Base-by-base conservation (phyloP, 2,888 invertebrate genomes). In the Zygaena filipendulae region DNA sequence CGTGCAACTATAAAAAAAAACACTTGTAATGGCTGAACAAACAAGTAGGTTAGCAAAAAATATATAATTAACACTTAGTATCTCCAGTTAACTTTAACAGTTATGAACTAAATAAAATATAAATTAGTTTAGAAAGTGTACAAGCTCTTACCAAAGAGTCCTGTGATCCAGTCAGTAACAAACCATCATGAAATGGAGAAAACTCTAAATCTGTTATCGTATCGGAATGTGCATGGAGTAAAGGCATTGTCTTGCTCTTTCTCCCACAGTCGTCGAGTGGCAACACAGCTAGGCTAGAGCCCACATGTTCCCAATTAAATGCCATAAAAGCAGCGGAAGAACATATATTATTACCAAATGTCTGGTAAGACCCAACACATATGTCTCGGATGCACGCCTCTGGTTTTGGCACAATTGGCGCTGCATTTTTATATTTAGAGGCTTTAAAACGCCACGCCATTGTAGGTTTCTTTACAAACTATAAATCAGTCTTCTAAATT, bases 391-490 rank as follows among this genome's bases (percentile, higher is more conserved):
- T 85, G 81, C 91, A 89, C 43, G 91, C 90, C 82, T 97, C 96
- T 35, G 95, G 94, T 64, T 96, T 97, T 20, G 96, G 95, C 54
- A 95, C 90, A 56, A 95, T 95, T 22, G 97, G 95, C 45, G 94
- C 91, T 40, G 97, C 95, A 88, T 97, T 97, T 85, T 97, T 97
- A 77, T 94, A 97, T 75, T 97, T 97, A 39, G 96, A 96, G 62
- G 95, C 94, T 84, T 97, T 96, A 81, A 97, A 97, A 75, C 95
- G 85, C 92, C 93, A 93, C 72, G 93, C 92, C 93, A 94, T 93
- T 46, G 42, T 68, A 47, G 52, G 55, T 56, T 61, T 69, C 59
- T 49, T 62, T 59, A 45, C 52, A 49, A 52, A 62, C 52, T 53
- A 47, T 52, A 54, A 45, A 45, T 70, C 75, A 77, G 77, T 77